Base-by-base conservation (phyloP, 2,113 vertebrate species). In the Penelope pileata region DNA sequence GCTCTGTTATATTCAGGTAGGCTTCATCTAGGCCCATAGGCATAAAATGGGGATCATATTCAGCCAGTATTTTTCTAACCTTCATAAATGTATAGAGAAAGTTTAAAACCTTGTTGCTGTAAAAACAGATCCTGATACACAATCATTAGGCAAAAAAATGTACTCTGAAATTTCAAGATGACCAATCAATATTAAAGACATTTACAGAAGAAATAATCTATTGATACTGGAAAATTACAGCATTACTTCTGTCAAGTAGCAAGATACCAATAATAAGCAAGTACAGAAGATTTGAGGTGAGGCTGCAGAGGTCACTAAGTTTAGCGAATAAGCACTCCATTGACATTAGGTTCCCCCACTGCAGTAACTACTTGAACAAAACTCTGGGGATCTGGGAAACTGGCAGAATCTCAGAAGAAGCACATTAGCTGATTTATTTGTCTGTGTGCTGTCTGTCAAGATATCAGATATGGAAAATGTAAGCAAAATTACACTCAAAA, bases 21-120 rank as follows among this genome's bases (percentile, higher is more conserved):
- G 99, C 99, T 97, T 99, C 99, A 96, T 99, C 99, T 93, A 99
- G 98, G 94, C 99, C 99, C 98, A 99, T 10, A 62, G 99, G 97
- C 98, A 99, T 97, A 97, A 99, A 99, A 89, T 98, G 96, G 47
- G 98, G 98, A 97, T 99, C 99, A 96, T 99, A 99, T 75, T 99
- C 98, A 17, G 98, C 96, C 95, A 99, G 97, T 96, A 99, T 98
- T 96, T 98, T 98, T 83, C 98, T 98, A 88, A 99, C 98, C 99
- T 99, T 94, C 82, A 95, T 47, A 96, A 97, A 94, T 11, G 97
- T 17, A 94, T 1, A 95, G 50, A 54, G 14, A 83, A 94, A 94
- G 9, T 62, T 92, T 85, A 91, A 96, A 92, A 43, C 45, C 74
- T 53, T 96, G 62, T 29, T 88, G 54, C 48, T 75, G 4, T 56